Evolutionary conservation across 2,113 vertebrate genomes (phyloP), one percentile per base, ranked within the genome.

Genomic region (human (Homo sapiens)): DNA sequence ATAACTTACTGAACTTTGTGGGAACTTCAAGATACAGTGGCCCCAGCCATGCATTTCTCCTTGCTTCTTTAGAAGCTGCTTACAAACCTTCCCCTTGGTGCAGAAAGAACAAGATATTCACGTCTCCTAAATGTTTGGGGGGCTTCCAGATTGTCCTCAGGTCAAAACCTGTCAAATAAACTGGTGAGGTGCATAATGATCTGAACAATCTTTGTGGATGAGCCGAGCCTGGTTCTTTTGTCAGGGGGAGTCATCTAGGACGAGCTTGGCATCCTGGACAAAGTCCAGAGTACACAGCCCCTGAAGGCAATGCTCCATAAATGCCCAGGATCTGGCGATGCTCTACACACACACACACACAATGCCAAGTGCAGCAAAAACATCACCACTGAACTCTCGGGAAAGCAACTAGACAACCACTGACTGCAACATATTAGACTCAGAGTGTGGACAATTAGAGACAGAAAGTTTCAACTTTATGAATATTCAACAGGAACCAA

Each of bases 251-350:
- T 88, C 98, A 97, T 98, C 97, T 98, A 96, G 79, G 96, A 98
- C 14, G 13, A 68, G 96, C 94, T 96, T 97, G 97, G 97, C 96
- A 90, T 96, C 90, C 94, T 99, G 98, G 98, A 98, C 68, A 50
- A 32, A 89, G 89, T 98, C 98, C 98, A 98, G 96, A 95, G 96
- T 98, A 98, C 98, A 98, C 97, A 98, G 96, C 79, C 97, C 97
- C 97, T 96, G 55, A 97, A 98, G 95, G 86, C 98, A 98, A 97
- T 25, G 27, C 93, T 98, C 89, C 97, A 97, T 92, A 98, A 98
- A 98, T 96, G 94, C 94, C 97, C 96, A 98, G 97, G 98, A 97
- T 98, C 98, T 98, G 97, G 89, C 97, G 81, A 96, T 20, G 80
- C 96, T 98, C 95, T 98, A 96, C 96, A 92, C 70, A 93, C 97